Evolutionary conservation across 2,888 invertebrate species (phyloP).

Genomic region (Drosophila mercatorum): DNA sequence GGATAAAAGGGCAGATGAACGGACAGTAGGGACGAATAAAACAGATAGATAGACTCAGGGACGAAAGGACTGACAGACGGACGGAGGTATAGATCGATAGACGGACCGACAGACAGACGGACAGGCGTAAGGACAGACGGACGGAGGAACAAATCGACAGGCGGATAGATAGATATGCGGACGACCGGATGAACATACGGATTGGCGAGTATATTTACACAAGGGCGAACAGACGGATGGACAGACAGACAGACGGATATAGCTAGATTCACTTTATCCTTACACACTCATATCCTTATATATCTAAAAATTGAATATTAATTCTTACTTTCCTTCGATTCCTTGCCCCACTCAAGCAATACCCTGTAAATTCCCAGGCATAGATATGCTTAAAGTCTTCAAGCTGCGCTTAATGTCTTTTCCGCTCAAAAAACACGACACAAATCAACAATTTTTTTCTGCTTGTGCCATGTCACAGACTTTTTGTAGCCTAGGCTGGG

Average conservation of each 20-base stretch:
- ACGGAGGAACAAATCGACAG: background rate
- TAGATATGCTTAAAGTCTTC: background rate
- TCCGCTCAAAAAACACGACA: conserved; percentile 29
- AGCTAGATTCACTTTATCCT: no score
- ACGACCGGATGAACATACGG: background rate
- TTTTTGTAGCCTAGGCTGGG: conserved; percentile 22
- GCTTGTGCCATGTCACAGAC: conserved; percentile 20
- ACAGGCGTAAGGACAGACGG: background rate
- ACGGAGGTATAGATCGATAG: background rate
- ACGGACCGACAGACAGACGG: background rate
- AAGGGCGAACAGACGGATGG: background rate
- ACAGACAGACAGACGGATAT: no score
- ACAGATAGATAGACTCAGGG: background rate
- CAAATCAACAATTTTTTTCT: conserved; percentile 45
- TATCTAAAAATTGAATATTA: no score
- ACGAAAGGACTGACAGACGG: no score
- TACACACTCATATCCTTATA: no score
- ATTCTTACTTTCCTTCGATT: no score
- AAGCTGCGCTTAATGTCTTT: conserved; percentile 13
- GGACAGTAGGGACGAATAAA: background rate
- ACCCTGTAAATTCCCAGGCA: background rate
- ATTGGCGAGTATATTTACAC: background rate
- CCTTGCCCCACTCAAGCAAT: background rate
- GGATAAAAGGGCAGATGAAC: background rate
- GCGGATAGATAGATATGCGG: no score